Evolutionary conservation across 2,113 vertebrate species (phyloP), one percentile per base, ranked within the genome.

Genomic region (Sinocyclocheilus maitianheensis): DNA sequence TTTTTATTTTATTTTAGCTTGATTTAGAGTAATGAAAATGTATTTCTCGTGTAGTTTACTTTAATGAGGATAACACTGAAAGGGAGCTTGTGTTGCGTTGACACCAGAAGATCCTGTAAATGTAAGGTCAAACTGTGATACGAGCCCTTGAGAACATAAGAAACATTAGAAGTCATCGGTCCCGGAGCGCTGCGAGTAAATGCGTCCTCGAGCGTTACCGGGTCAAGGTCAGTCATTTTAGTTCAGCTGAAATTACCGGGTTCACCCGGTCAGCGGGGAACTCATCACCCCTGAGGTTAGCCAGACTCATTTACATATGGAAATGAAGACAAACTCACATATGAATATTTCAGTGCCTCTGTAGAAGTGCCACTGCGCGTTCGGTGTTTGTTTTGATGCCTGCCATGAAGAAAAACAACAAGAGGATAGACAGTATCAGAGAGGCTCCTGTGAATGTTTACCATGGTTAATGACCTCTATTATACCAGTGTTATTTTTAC

Each of bases 291-390:
- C 16, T 62, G 77, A 80, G 77, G 16, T 81, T 72, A 30, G 71
- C 51, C 34, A 43, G 74, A 24, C 0, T 86, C 78, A 92, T 94
- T 91, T 90, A 89, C 91, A 92, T 93, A 92, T 58, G 78, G 10
- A 92, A 85, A 89, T 85, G n/a, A 89, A 77, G 77, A 88, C 90
- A 89, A 87, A 91, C 88, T 83, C 46, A 0, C 83, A 82, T 84
- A 83, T 91, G 88, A 89, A 92, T 93, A 91, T 92, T 91, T 87
- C 43, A 81, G 6, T 6, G 37, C 10, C 13, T 11, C 1, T 80
- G 53, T 62, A 10, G 40, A 75, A 24, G 72, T 75, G 37, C 43
- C 20, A 5, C 3, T 3, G 18, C 1, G 10, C 4, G 16, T 74
- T 43, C 2, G 22, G 4, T 22, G 43, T 77, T 77, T 0, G 5